A percentile compares a stretch with the other conserved stretches of the same genome.
Evolutionary conservation across 37 sponge, comb jelly and placozoan species (phyloP).

Genomic region (Dysidea cf. avara): DNA sequence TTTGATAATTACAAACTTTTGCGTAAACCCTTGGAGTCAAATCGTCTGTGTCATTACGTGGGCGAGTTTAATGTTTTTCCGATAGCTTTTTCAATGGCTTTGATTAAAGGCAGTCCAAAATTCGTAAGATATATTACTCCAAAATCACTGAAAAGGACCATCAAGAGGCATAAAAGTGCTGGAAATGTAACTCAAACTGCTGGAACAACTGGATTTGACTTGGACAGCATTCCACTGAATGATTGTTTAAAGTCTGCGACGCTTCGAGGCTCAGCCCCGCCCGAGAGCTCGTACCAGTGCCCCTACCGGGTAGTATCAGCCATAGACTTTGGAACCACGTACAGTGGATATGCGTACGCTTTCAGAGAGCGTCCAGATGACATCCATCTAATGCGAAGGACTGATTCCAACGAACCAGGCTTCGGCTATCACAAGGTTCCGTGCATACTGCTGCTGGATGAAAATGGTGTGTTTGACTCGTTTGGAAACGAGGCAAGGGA

Average conservation of each 20-base stretch:
- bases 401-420: conserved; percentile 19
- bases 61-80: too few relatives aligned
- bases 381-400: conserved; percentile 53
- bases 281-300: not conserved
- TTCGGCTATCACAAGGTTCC: conserved; percentile 40
- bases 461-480: conserved; percentile 51
- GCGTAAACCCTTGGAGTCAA: too few relatives aligned
- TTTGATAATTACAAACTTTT: too few relatives aligned
- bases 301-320: conserved; percentile 40
- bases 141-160: too few relatives aligned
- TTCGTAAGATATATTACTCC: too few relatives aligned
- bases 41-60: too few relatives aligned
- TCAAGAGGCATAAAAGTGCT: too few relatives aligned
- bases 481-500: conserved; percentile 76
- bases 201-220: conserved; percentile 10
- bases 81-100: too few relatives aligned
- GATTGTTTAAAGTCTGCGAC: not conserved
- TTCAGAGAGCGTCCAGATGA: conserved; percentile 41
- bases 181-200: not conserved
- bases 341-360: conserved; percentile 76
- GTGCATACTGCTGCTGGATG: conserved; percentile 45
- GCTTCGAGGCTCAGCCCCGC: not conserved
- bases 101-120: too few relatives aligned
- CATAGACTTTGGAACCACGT: conserved; percentile 72
- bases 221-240: conserved; percentile 27